Evolutionary conservation across 2,113 vertebrate genomes (phyloP).

Genomic region (Melanerpes aurifrons): DNA sequence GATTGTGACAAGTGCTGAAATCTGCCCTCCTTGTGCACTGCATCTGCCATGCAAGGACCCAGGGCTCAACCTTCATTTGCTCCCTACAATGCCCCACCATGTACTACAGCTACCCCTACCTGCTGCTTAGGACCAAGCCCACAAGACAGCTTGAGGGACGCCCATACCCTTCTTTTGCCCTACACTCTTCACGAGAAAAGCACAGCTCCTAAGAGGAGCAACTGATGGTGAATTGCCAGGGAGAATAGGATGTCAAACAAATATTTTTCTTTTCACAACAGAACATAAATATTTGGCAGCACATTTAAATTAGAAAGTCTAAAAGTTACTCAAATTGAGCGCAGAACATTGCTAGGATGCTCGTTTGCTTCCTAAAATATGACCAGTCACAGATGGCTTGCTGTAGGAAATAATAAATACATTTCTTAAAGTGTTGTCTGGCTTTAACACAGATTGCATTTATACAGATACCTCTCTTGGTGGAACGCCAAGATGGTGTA

Average conservation of each 20-base stretch:
- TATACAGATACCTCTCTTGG: slow-evolving; percentile 51
- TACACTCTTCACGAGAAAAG: not conserved
- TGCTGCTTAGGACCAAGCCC: not conserved
- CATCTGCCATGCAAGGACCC: accelerated
- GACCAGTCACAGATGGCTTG: slow-evolving; percentile 70
- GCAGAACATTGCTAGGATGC: slow-evolving; percentile 6
- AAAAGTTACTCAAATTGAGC: slow-evolving; percentile 53
- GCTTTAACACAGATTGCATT: slow-evolving; percentile 55
- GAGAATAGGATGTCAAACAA: slow-evolving; percentile 57
- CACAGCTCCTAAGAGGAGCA: slow-evolving; percentile 38
- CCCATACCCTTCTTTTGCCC: not conserved
- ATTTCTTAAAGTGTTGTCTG: slow-evolving; percentile 49
- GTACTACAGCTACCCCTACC: not conserved
- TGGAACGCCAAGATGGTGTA: slow-evolving; percentile 17
- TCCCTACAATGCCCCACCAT: not conserved
- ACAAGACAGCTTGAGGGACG: not conserved
- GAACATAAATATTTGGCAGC: slow-evolving; percentile 70
- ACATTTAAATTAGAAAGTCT: slow-evolving; percentile 38
- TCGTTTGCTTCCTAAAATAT: slow-evolving; percentile 64
- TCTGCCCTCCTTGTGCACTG: not conserved
- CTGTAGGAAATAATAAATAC: slow-evolving; percentile 64
- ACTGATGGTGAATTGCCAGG: not conserved
- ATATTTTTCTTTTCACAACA: slow-evolving; percentile 69
- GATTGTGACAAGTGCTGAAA: too few species aligned
- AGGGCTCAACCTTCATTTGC: not conserved